Conservation (phyloP, 2,113 vertebrate species). For the Elaphurus davidianus region DNA sequence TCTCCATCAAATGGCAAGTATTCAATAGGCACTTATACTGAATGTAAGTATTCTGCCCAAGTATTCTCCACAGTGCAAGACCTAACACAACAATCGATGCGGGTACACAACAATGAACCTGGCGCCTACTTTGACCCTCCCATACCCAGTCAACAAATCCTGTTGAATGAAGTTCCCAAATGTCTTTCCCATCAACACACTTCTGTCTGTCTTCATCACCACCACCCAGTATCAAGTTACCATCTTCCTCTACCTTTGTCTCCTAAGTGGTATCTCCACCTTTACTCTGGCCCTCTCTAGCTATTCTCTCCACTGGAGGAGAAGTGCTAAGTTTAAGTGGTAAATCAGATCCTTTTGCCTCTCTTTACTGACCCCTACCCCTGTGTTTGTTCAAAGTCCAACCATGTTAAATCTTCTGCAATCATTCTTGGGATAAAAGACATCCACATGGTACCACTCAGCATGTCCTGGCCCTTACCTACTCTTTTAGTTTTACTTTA, state of each 20-base stretch:
- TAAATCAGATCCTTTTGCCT: background rate
- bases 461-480: background rate
- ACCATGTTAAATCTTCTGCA: background rate
- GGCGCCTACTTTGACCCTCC: background rate
- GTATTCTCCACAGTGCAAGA: background rate
- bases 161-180: background rate
- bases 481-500: background rate
- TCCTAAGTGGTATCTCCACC: background rate
- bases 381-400: background rate
- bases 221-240: background rate
- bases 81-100: background rate
- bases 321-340: background rate
- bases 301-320: background rate
- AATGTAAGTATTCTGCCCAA: background rate
- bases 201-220: background rate
- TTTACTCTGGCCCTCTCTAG: background rate
- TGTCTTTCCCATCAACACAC: background rate
- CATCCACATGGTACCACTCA: background rate
- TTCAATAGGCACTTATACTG: background rate
- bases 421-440: background rate
- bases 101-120: background rate
- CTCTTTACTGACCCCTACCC: background rate
- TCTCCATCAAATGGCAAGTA: background rate
- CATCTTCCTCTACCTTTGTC: background rate
- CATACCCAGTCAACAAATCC: background rate